Base-by-base conservation (phyloP, 1,140 invertebrate species). In the Trichomalopsis sarcophagae region DNA sequence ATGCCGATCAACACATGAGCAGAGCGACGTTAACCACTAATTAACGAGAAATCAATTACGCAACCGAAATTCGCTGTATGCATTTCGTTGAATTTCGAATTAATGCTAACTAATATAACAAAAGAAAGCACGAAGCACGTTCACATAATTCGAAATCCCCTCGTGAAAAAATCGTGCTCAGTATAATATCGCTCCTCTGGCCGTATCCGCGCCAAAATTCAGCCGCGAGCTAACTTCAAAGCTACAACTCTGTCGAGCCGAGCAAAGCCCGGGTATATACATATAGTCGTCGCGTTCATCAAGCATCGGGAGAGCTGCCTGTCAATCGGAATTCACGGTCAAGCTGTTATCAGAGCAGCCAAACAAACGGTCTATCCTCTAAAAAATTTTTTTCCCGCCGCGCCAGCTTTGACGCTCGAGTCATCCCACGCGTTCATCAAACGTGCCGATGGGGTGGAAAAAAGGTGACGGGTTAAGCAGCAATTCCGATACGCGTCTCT, bases 311-410 rank as follows among this genome's bases (percentile, higher is more conserved):
- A 23, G 79, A 62, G 13, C 36, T 30, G 68, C 14, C 55, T 62
- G 55, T 62, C 3, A 69, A 13, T 23, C 40, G 2, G 30, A 81
- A 81, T 81, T 81, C 30, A 79, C 40, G 23, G 68, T 81, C 40
- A 69, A 69, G 50, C 40, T 71, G 33, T 44, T 33, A 30, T 14
- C 6, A 40, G 33, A n/a, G 30, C 17, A 23, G 30, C 23, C 11
- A 27, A 23, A 62, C 74, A 27, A 47, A 44, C 33, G 90, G 81
- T 79, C 80, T 14, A n/a, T 78, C 75, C n/a, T 44, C 33, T 7
- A 17, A 7, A n/a, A 7, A n/a, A 7, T 62, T 62, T 62, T 62
- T 62, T 62, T 62, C 7, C 55, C 17, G 13, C 14, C 5, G 55
- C 17, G 47, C 47, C 7, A 62, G 55, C 55, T 62, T 62, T 62